Evolutionary conservation across 2,888 invertebrate species (phyloP), one percentile per base, ranked within the genome.

Genomic region (Parelbella ahira): DNA sequence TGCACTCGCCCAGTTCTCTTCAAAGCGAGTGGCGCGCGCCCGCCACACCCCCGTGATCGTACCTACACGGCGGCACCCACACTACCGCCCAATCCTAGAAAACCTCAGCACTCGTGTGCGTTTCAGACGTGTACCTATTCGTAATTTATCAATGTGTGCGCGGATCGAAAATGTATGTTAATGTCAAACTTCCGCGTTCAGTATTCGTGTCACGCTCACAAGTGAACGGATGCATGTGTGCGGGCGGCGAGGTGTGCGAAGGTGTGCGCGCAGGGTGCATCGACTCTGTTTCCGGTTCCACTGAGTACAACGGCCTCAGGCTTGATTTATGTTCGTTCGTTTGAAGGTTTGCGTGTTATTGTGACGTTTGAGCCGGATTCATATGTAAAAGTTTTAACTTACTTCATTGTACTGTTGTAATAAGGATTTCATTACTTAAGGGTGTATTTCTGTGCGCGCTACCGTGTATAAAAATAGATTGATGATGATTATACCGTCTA

Each of bases 261-360:
- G 8, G 36, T 59, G 70, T 72, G 73, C 62, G 72, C 61, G 75
- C 69, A 60, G 79, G 82, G 86, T 87, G 86, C 86, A 87, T 78
- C 80, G 84, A 83, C 86, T 81, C 59, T 51, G 75, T 68, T 84
- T 82, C 84, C 84, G 71, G 73, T 68, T 72, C 66, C 70, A 71
- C 64, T 62, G 78, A 74, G 86, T 81, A 80, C 79, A 81, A 80
- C 74, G 84, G 78, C 84, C 83, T 58, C 74, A 53, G 69, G 69
- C 54, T 61, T 81, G 84, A 84, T 84, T 83, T 84, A 82, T 74
- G 77, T 63, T 56, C 67, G 63, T 58, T 53, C 60, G 69, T 63
- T 67, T 63, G 71, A 71, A 75, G 77, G 78, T 67, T 80, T 67
- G 84, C 84, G 81, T 84, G 84, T 56, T 71, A 64, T 68, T 67